Base-by-base conservation (phyloP, 2,797 vertebrate genomes). In the Eidolon dupreanum region DNA sequence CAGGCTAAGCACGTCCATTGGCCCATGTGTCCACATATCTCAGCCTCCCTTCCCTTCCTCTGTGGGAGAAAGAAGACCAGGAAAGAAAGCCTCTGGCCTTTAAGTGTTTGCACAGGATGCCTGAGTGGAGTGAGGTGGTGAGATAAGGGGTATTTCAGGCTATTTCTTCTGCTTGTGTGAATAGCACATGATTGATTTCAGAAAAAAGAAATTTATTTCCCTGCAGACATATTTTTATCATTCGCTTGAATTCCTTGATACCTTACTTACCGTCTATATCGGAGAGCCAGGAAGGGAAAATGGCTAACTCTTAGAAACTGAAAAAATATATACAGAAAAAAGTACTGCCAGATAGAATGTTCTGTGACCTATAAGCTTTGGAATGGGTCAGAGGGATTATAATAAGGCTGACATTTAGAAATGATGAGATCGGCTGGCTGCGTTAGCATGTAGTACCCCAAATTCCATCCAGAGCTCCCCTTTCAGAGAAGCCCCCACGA, bases 331-430 rank as follows among this genome's bases (percentile, higher is more conserved):
- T 43, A 85, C 66, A 95, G 41, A 92, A 87, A 87, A 97, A 96
- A 93, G 74, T 73, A 49, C 94, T 38, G 97, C 51, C 96, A 95
- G 94, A 97, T 97, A 98, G 98, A 97, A 94, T 95, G 71, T 77
- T 97, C 83, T 96, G 66, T 97, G 95, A 97, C 96, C 79, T 97
- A 95, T 98, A 97, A 97, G 91, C 96, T 96, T 98, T 97, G 95
- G 97, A 97, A 88, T 38, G 84, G 97, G 93, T 98, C 93, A 95
- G 85, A 95, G 19, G 97, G 94, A 97, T 98, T 98, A 96, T 97
- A 88, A 46, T 91, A 77, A 97, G 94, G 55, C 82, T 98, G 97
- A 97, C 97, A 98, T 98, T 98, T 98, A 95, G 96, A 98, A 98
- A 95, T 91, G 43, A 97, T 97, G 74, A 43, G 97, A 88, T 97